Base-by-base conservation (phyloP, 2,888 invertebrate genomes). In the Villa cingulata region DNA sequence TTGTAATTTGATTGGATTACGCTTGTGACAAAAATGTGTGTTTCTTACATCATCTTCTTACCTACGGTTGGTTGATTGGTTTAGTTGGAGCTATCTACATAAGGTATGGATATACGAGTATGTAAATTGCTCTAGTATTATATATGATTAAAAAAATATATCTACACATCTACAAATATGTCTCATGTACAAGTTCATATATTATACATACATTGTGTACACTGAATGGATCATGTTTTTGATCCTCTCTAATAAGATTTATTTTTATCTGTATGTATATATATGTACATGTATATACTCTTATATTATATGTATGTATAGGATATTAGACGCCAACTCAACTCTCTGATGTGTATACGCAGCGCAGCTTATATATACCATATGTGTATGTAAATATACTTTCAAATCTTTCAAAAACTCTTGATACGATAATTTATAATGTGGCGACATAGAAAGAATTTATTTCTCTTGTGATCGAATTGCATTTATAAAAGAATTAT, bases 361-460 rank as follows among this genome's bases (percentile, higher is more conserved):
- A n/a, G n/a, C n/a, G n/a, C n/a, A n/a, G n/a, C n/a, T n/a, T n/a
- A n/a, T n/a, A n/a, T n/a, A n/a, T n/a, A n/a, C n/a, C n/a, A n/a
- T 6, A 9, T 27, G 9, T 27, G 27, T 27, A 27, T 27, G 6
- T 27, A 27, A 9, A 9, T 10, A 27, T 2, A 27, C 6, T 9
- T 9, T 9, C 6, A 27, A 27, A 27, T 9, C 2, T 27, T 27
- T 27, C 29, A 32, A 32, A 23, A 4, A 7, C 5, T 6, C 23
- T 38, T 15, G 29, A 34, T 16, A 17, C 20, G 40, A 45, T n/a
- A n/a, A n/a, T 45, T 34, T 39, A 40, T 45, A 39, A 40, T 39
- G 39, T 20, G 29, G 23, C 32, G 20, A 45, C 29, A 32, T 12
- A 23, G 23, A 4, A 23, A 23, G 7, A 23, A 7, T 23, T 32